Evolutionary conservation across 2,113 vertebrate genomes (phyloP), one percentile per base, ranked within the genome.

Genomic region (Sardina pilchardus): DNA sequence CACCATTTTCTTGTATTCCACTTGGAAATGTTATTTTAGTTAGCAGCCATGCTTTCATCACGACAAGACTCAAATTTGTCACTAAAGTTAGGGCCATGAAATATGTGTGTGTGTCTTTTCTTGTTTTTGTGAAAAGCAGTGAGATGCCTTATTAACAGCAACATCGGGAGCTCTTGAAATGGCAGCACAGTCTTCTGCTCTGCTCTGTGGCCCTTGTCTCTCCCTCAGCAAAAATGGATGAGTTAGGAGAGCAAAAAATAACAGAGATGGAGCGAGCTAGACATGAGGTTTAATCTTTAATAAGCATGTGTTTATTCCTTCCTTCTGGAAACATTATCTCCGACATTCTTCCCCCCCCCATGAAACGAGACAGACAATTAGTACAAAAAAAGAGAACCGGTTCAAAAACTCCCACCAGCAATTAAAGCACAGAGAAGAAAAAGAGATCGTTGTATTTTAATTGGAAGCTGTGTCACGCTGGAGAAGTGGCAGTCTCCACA

Each of bases 401-500:
- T 93, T 92, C 85, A 91, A 89, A 63, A 92, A 85, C 90, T 91
- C 89, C 89, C 86, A 87, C 86, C 88, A 90, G 90, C 93, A 94
- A 95, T 94, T 95, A 94, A 91, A 91, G 89, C 85, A 84, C 36
- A 78, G 71, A 44, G 83, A 34, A 84, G 87, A 90, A 90, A 86
- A 63, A 83, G 84, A 85, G 34, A n/a, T 59, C 16, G 42, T 50
- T 85, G 86, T 85, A 75, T 83, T 88, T 94, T 94, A 94, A 96
- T 95, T 95, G 95, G 94, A 94, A 92, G 91, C 19, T 82, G 71
- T 78, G 71, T 78, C 71, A 78, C 71, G 34, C 88, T 88, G 81
- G 90, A 84, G 89, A 91, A 83, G 90, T 89, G 91, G 89, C 53
- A 48, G 88, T 44, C 81, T 83, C 90, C 89, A 90, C 88, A 78